These are phyloP conservation scores for Gobio occitaniae DNA, from an alignment of 2,797 vertebrate genomes.

Conservation along the genomic window DNA sequence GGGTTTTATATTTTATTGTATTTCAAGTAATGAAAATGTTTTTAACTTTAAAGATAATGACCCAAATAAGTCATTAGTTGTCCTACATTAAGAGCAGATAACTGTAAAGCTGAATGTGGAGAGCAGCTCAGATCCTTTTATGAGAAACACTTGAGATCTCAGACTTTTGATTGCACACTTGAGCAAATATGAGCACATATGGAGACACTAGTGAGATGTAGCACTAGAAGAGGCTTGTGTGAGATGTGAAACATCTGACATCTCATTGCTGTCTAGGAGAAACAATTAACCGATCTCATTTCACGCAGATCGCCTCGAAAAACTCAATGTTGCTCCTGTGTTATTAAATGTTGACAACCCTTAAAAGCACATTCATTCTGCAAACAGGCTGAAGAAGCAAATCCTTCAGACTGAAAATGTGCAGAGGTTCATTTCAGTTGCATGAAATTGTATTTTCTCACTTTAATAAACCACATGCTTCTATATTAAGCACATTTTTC, in stretches of 20 bases:
- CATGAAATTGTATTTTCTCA: not conserved
- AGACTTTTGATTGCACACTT: not conserved
- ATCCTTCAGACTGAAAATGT: not conserved
- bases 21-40: too few species aligned
- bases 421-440: not conserved
- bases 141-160: not conserved
- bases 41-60: not conserved
- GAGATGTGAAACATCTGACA: not conserved
- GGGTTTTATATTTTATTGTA: too few species aligned
- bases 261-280: not conserved
- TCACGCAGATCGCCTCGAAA: not conserved
- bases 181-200: not conserved
- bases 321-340: not conserved
- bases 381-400: not conserved
- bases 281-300: not conserved
- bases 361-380: too few species aligned
- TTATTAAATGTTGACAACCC: not conserved
- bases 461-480: not conserved
- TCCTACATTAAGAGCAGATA: not conserved
- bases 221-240: not conserved
- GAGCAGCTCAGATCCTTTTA: not conserved
- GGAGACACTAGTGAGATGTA: not conserved
- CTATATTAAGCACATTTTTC: too few species aligned
- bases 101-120: not conserved
- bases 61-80: not conserved